phyloP scores from a whole-genome alignment of 2,888 invertebrate genomes.

The Gymnoscelis rufifasciata region DNA sequence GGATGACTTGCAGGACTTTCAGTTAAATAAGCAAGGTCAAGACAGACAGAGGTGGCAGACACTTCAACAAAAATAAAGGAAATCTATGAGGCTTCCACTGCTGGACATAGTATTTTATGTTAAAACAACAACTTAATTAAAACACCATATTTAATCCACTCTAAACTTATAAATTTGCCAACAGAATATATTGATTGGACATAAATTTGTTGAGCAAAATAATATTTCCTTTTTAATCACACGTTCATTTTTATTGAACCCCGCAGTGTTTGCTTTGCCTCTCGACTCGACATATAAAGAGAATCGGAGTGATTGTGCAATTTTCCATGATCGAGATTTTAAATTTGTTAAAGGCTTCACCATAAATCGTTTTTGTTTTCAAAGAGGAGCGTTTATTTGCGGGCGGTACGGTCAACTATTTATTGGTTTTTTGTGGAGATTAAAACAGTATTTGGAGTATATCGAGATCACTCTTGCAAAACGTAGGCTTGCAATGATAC shows the following conservation, averaged over 20 bases:
- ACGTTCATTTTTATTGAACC: conserved; percentile 42
- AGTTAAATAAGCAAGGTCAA: too few relatives aligned
- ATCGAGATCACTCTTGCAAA: too few relatives aligned
- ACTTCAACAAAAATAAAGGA: too few relatives aligned
- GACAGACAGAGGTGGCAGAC: too few relatives aligned
- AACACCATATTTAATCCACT: too few relatives aligned
- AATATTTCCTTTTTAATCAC: conserved; percentile 12
- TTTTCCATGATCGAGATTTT: conserved; percentile 59
- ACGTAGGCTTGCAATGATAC: too few relatives aligned
- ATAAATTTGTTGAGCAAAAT: neutral
- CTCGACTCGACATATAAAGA: conserved; percentile 43
- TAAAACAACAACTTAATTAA: too few relatives aligned
- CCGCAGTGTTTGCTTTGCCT: conserved; percentile 44
- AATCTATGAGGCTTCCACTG: too few relatives aligned
- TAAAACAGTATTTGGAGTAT: too few relatives aligned
- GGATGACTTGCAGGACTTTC: too few relatives aligned
- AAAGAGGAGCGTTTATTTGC: conserved; percentile 21
- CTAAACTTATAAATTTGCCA: neutral
- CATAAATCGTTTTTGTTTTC: conserved; percentile 54
- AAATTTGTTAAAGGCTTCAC: conserved; percentile 49
- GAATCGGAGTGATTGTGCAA: conserved; percentile 51
- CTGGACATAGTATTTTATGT: too few relatives aligned
- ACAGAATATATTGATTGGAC: neutral
- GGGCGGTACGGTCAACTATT: neutral
- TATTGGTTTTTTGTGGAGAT: conserved; percentile 4